These are phyloP conservation scores for Netelia fuscicornis DNA, from an alignment of 2,888 invertebrate species.

Conservation along the genomic window DNA sequence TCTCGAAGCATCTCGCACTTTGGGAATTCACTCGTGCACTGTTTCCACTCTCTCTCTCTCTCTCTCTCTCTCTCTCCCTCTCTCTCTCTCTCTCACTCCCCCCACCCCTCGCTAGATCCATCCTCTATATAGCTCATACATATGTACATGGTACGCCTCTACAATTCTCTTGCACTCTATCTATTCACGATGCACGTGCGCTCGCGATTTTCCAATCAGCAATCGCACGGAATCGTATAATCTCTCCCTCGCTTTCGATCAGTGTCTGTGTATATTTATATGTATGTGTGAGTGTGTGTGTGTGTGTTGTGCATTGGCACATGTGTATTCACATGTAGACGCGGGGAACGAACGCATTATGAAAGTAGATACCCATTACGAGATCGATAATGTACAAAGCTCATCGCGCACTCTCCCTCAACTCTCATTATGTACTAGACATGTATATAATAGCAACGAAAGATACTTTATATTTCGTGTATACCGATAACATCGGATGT, in stretches of 20 bases:
- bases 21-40: constrained; percentile 56
- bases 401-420: constrained; percentile 24
- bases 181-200: constrained; percentile 52
- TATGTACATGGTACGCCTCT: constrained; percentile 20
- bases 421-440: constrained; percentile 13
- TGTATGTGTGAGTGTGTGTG: not conserved
- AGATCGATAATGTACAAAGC: constrained; percentile 63
- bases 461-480: not conserved
- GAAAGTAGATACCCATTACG: constrained; percentile 61
- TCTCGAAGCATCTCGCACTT: constrained; percentile 55
- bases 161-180: constrained; percentile 45
- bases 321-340: not conserved
- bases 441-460: not conserved
- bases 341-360: constrained; percentile 49
- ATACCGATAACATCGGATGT: not conserved
- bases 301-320: not conserved
- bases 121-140: constrained; percentile 1
- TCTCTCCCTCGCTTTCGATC: constrained; percentile 26
- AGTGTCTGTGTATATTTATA: not conserved
- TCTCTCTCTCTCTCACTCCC: not conserved
- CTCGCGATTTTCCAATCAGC: constrained; percentile 65
- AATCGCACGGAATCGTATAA: constrained; percentile 63
- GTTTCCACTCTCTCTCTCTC: constrained; percentile 6
- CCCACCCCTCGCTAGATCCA: not conserved
- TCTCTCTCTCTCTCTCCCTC: not conserved